Conservation (phyloP, 2,797 vertebrate species). For the Melanotaenia maccullochi region DNA sequence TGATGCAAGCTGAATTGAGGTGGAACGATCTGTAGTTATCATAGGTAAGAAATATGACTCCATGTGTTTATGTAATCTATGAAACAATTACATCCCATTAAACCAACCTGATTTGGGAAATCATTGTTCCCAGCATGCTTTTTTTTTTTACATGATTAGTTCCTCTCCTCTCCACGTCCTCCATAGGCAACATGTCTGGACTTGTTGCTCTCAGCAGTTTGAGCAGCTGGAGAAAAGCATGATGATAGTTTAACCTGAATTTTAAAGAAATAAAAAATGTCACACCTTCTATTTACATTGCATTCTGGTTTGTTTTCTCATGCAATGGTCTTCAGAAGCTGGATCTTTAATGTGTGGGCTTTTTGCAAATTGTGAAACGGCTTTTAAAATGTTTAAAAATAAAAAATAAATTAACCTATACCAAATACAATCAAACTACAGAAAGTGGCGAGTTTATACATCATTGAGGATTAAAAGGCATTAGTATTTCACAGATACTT, state of each 20-base stretch:
- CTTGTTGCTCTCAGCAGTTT: conserved; percentile 43
- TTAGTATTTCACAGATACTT: too few relatives aligned
- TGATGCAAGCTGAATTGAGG: conserved; percentile 9
- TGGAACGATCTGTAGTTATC: conserved; percentile 1
- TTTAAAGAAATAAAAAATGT: background rate
- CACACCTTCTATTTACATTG: background rate
- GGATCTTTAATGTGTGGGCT: background rate
- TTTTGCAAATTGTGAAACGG: too few relatives aligned
- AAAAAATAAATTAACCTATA: too few relatives aligned
- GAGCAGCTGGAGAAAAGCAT: conserved; percentile 11
- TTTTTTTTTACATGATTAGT: conserved; percentile 35
- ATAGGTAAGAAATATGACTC: background rate
- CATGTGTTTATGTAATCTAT: conserved; percentile 9
- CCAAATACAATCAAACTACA: too few relatives aligned
- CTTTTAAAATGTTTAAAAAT: too few relatives aligned
- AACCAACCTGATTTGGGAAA: conserved; percentile 15
- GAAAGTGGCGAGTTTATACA: too few relatives aligned
- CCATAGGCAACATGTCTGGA: conserved; percentile 38
- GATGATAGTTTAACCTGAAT: background rate
- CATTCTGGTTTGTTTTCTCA: background rate
- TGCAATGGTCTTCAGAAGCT: background rate
- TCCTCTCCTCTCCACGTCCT: conserved; percentile 18
- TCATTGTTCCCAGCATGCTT: background rate
- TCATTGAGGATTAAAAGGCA: too few relatives aligned
- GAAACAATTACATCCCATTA: conserved; percentile 4